phyloP scores from a whole-genome alignment of 2,113 vertebrate genomes.

The Puntigrus tetrazona region DNA sequence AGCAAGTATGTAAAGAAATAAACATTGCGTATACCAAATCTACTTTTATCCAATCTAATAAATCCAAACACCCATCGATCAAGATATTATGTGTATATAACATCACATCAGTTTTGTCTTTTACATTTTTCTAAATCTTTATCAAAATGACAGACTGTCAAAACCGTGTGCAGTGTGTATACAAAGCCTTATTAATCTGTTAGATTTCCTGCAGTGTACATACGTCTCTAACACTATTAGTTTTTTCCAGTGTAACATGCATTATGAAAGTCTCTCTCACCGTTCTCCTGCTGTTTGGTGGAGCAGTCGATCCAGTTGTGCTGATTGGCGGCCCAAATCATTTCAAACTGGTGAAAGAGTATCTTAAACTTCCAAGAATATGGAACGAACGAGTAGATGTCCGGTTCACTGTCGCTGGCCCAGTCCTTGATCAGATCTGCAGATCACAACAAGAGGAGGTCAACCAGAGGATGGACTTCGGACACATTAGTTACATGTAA shows the following conservation, averaged over 20 bases:
- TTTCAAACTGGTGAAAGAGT: constrained; percentile 98
- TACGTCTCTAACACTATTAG: background rate
- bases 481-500: background rate
- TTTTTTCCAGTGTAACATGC: background rate
- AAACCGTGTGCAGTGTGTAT: background rate
- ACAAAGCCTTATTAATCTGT: background rate
- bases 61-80: background rate
- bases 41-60: background rate
- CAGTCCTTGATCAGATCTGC: constrained; percentile 97
- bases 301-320: constrained; percentile 99
- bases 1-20: background rate
- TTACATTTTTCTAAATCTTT: background rate
- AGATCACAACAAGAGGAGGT: background rate
- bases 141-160: background rate
- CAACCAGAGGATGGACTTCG: background rate
- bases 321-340: constrained; percentile 99
- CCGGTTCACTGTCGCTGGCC: constrained; percentile 93
- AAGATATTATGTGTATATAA: too few species aligned
- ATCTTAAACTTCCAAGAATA: constrained; percentile 99
- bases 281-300: constrained; percentile 98
- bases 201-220: background rate
- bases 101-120: background rate
- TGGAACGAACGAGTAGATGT: constrained; percentile 97
- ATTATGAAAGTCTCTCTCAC: constrained; percentile 70
- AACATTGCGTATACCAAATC: background rate